A percentile compares a stretch with the other conserved stretches of the same genome.
Conservation (phyloP, 2,797 vertebrate genomes). For the Notolepis coatsorum region DNA sequence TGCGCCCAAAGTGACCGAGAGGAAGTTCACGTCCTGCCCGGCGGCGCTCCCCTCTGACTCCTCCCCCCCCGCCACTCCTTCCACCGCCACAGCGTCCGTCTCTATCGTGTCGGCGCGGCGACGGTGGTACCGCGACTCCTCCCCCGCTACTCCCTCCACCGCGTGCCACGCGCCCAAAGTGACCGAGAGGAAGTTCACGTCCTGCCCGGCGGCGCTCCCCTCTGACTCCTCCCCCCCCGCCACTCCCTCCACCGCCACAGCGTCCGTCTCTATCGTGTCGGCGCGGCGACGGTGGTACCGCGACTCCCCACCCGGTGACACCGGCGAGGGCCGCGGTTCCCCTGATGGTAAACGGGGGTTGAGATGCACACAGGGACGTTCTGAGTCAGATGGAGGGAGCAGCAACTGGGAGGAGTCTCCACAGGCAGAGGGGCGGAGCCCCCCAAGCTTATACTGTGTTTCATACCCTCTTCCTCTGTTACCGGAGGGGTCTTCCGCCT, state of each 20-base stretch:
- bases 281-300: neutral
- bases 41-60: neutral
- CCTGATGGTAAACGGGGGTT: no score
- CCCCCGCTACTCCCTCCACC: neutral
- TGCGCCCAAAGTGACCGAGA: conserved; percentile 49
- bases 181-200: conserved; percentile 61
- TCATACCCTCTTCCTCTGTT: conserved; percentile 16
- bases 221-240: neutral
- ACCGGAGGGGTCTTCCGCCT: neutral
- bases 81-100: neutral
- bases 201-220: neutral
- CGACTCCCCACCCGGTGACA: neutral
- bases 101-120: neutral
- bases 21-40: conserved; percentile 52
- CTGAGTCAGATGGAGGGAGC: neutral
- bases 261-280: neutral
- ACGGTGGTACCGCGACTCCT: neutral
- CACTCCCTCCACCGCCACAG: neutral
- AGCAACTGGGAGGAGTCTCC: neutral
- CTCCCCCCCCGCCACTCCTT: neutral
- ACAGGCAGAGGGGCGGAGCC: neutral
- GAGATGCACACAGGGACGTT: no score
- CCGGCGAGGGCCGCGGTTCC: no score
- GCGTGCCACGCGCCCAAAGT: conserved; percentile 28
- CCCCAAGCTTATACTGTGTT: no score